Base-by-base conservation (phyloP, 2,888 invertebrate species). In the Drosophila quasianomalipes region DNA sequence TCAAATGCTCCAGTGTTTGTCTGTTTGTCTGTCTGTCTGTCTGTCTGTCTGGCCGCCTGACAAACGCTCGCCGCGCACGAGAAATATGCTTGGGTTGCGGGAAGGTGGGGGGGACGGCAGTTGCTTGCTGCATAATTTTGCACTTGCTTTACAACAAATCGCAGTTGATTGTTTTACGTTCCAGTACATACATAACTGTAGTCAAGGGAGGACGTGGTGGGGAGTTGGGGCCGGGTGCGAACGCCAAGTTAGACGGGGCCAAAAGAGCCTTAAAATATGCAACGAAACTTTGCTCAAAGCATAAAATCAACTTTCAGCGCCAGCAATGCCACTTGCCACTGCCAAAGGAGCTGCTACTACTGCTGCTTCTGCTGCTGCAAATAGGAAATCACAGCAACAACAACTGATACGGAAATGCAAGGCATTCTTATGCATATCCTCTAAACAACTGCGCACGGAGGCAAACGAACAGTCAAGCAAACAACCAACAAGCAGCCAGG, bases 341-440 rank as follows among this genome's bases (percentile, higher is more conserved):
- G 67, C 70, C 70, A 75, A 79, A 72, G 70, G 75, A 71, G 63
- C 54, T 51, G 58, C 58, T 70, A 61, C 63, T 69, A 47, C 78
- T 61, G 59, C 61, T 62, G 66, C 51, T 69, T 49, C 47, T 76
- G 58, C 60, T 59, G 67, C 64, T 62, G 70, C 64, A 79, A 86
- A 84, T 87, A 82, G 85, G 77, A 86, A 89, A 89, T 85, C 88
- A 86, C 85, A 81, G 90, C 72, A 79, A 72, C 63, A 67, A 64
- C 68, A 64, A 82, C 88, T 80, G 85, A 84, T 90, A 77, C 88
- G 89, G 89, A 89, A 89, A 91, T 89, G 88, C 90, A 89, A 89
- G 91, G 89, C 89, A 89, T 88, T 90, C 87, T 88, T 88, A 88
- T 90, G 89, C 84, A 90, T 90, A 88, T 87, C 86, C 89, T 86